A percentile compares a stretch with the other conserved stretches of the same genome.
phyloP scores from a whole-genome alignment of 2,113 vertebrate species.

The Equus przewalskii region DNA sequence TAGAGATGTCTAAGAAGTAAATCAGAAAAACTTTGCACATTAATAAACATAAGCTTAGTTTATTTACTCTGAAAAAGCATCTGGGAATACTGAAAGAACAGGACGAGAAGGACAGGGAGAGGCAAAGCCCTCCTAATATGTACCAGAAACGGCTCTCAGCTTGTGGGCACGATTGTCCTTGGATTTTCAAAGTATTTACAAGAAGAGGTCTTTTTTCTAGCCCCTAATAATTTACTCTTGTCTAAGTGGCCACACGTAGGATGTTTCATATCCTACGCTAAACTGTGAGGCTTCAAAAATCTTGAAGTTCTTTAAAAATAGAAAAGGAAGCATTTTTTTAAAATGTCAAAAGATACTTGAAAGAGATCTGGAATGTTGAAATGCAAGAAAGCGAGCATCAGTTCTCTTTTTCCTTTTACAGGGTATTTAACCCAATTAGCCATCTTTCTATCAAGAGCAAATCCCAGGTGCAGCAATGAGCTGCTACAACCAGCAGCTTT shows the following conservation, averaged over 20 bases:
- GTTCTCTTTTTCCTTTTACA: neutral
- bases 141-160: neutral
- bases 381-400: neutral
- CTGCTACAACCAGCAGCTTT: neutral
- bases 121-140: neutral
- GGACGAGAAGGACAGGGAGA: neutral
- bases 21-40: neutral
- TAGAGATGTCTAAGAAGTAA: neutral
- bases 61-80: neutral
- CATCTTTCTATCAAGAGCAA: neutral
- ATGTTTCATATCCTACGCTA: neutral
- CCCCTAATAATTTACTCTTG: neutral
- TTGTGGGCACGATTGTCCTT: neutral
- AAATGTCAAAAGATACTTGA: neutral
- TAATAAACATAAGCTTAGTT: slow-evolving; percentile 43
- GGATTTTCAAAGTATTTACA: neutral
- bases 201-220: slow-evolving; percentile 5
- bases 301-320: neutral
- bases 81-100: neutral
- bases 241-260: neutral
- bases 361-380: neutral
- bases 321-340: neutral
- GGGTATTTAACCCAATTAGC: neutral
- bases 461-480: neutral
- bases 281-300: neutral